These are phyloP conservation scores for Tachystola acroxantha DNA, from an alignment of 2,888 invertebrate genomes.

Conservation along the genomic window DNA sequence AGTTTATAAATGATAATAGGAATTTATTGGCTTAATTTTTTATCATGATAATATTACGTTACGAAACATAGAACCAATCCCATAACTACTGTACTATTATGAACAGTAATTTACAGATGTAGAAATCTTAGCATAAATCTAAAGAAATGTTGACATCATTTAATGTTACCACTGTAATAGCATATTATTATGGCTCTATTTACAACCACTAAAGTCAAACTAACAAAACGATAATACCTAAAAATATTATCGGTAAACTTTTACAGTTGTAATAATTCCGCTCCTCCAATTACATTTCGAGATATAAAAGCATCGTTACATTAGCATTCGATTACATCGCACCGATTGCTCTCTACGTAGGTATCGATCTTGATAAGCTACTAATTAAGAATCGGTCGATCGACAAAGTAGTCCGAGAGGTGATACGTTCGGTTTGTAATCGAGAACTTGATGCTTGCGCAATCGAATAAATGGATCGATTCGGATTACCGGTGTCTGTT, in stretches of 20 bases:
- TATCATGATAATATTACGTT: not conserved
- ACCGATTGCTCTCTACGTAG: constrained; percentile 44
- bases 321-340: constrained; percentile 51
- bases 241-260: not conserved
- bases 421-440: constrained; percentile 58
- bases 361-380: constrained; percentile 58
- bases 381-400: constrained; percentile 58
- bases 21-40: constrained; percentile 1
- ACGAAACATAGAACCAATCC: no score
- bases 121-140: no score
- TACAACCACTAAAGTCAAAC: not conserved
- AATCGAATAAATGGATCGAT: constrained; percentile 66
- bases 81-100: no score
- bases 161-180: no score
- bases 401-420: constrained; percentile 35
- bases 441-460: constrained; percentile 58
- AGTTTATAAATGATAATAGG: constrained; percentile 8
- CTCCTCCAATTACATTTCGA: constrained; percentile 34
- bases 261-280: constrained; percentile 11
- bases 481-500: constrained; percentile 48
- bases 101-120: no score
- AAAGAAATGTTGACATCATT: no score
- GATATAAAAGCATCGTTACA: constrained; percentile 39
- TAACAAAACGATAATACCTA: not conserved
- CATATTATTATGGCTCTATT: not conserved